Base-by-base conservation (phyloP, 2,113 vertebrate genomes). In the Anoplopoma fimbria region DNA sequence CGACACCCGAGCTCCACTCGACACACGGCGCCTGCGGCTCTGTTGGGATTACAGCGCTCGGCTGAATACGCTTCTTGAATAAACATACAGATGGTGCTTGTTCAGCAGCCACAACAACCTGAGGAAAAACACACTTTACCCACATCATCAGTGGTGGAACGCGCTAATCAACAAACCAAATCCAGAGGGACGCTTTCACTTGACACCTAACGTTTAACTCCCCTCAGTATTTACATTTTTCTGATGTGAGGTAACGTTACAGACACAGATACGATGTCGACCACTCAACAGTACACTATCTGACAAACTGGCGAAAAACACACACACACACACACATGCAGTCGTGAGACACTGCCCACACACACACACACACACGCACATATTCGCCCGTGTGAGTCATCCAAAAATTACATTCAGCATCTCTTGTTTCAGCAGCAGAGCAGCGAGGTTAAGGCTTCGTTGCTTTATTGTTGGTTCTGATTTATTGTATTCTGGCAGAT, bases 51-150 rank as follows among this genome's bases (percentile, higher is more conserved):
- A 62, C 53, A 3, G n/a, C 13, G 36, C 75, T 40, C 9, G 62
- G 77, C 79, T 77, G 57, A 68, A n/a, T n/a, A n/a, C n/a, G n/a
- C n/a, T n/a, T n/a, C n/a, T n/a, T n/a, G n/a, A n/a, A 87, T 4
- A 92, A 65, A 84, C 88, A 84, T 1, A 55, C 90, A 92, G 88
- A 86, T 79, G 89, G 57, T 71, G 79, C 85, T 87, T 77, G 76
- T 79, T 90, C 80, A 88, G 62, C 75, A 80, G 69, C 75, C 36
- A 75, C 83, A 88, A 86, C 87, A 90, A 87, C 88, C 84, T 58
- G 80, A 79, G 79, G 83, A 76, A 63, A 81, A 63, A 81, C 53
- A 0, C 72, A 21, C 29, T 64, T 77, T 47, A 69, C 69, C 74
- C 81, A n/a, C n/a, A n/a, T n/a, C n/a, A n/a, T n/a, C n/a, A n/a